These are phyloP conservation scores for Eupithecia abbreviata DNA, from an alignment of 2,888 invertebrate species.

Conservation along the genomic window DNA sequence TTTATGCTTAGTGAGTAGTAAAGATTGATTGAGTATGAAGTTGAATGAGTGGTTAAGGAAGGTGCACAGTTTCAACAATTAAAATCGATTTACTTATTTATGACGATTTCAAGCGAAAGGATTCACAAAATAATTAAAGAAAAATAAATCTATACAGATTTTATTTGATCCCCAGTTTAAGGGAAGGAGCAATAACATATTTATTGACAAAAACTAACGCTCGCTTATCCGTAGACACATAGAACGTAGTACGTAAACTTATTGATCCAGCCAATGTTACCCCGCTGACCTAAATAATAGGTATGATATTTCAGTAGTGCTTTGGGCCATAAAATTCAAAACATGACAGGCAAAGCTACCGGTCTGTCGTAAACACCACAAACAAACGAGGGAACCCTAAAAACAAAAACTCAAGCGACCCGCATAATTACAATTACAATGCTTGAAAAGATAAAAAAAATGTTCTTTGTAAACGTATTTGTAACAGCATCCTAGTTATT, in stretches of 20 bases:
- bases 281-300: not conserved
- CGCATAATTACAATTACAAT: conserved; percentile 7
- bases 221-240: not conserved
- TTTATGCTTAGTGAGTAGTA: not conserved
- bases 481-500: not conserved
- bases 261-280: not conserved
- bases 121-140: not conserved
- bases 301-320: not conserved
- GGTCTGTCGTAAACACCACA: not conserved
- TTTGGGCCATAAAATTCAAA: not conserved
- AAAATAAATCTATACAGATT: not conserved
- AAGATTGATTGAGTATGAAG: not conserved
- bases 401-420: conserved; percentile 7
- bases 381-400: conserved; percentile 6
- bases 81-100: not conserved
- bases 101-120: not conserved
- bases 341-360: not conserved
- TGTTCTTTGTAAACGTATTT: conserved; percentile 1
- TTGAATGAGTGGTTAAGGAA: no score
- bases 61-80: not conserved
- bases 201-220: not conserved
- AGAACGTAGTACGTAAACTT: not conserved
- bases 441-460: conserved; percentile 4
- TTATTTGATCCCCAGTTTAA: not conserved
- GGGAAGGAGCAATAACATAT: no score